Base-by-base conservation (phyloP, 2,888 invertebrate species). In the Odontocerum albicorne region DNA sequence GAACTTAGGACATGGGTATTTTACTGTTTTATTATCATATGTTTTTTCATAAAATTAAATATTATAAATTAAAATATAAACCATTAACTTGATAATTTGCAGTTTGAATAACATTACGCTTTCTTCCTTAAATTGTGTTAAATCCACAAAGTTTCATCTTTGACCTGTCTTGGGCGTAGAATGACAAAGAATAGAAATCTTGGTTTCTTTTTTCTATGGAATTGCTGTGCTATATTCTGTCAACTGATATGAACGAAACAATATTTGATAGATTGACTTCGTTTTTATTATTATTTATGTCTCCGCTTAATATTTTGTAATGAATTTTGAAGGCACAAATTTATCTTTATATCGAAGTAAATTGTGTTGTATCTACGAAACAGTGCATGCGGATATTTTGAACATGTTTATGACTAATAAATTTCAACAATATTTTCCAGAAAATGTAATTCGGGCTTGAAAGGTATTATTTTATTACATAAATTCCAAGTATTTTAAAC, bases 371-470 rank as follows among this genome's bases (percentile, higher is more conserved):
- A 16, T 46, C 15, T 6, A 20, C 10, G 21, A 46, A 36, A 20
- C 17, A 21, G 19, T 36, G n/a, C 22, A 20, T 13, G 19, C 20
- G 4, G 21, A 8, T 16, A 46, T 21, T 15, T 46, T 12, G 17
- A 22, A 44, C 44, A 46, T 46, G 46, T 46, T 46, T 46, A 46
- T 16, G 36, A 46, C 20, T 13, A 46, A 13, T 35, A 46, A 12
- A 13, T 35, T 46, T 46, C 21, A 35, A 46, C 33, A 46, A 46
- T 33, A 33, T 46, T 46, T 46, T 35, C 19, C 35, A 35, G 33
- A 46, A 46, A 19, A 46, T 46, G 46, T 45, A 45, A 45, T 46
- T 46, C 46, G 46, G 33, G 46, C 46, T 46, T 46, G 35, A 21
- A 35, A 46, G 46, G 46, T 46, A 33, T n/a, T n/a, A n/a, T n/a